A percentile compares a stretch with the other conserved stretches of the same genome.
Conservation (phyloP, 2,888 invertebrate genomes). For the Trachelus tabidus region DNA sequence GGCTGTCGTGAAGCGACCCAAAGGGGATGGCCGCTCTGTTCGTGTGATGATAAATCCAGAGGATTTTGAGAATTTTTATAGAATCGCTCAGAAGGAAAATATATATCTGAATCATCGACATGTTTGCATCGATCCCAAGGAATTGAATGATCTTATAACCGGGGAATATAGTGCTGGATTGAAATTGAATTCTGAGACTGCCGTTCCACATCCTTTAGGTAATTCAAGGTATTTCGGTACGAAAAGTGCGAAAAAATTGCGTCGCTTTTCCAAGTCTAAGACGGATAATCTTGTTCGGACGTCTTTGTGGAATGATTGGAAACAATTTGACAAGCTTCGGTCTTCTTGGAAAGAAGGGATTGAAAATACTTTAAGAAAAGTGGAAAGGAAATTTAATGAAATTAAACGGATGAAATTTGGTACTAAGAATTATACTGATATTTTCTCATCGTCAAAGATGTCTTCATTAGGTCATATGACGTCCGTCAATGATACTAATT, state of each 20-base stretch:
- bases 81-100: slow-evolving; percentile 9
- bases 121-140: slow-evolving; percentile 10
- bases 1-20: slow-evolving; percentile 13
- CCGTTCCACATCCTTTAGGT: background rate
- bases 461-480: background rate
- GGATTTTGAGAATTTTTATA: slow-evolving; percentile 21
- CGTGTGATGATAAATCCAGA: slow-evolving; percentile 15
- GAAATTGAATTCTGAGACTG: background rate
- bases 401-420: background rate
- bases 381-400: background rate
- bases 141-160: background rate
- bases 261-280: background rate
- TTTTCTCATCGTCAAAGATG: background rate
- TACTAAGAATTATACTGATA: background rate
- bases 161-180: background rate
- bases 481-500: background rate
- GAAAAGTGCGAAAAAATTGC: background rate
- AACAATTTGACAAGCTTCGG: background rate
- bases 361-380: background rate
- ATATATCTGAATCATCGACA: slow-evolving; percentile 16
- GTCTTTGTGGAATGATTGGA: background rate
- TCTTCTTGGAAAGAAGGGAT: background rate
- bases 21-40: slow-evolving; percentile 9
- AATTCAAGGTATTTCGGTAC: background rate
- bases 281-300: background rate